Base-by-base conservation (phyloP, 2,888 invertebrate species). In the Rhagonycha lutea region DNA sequence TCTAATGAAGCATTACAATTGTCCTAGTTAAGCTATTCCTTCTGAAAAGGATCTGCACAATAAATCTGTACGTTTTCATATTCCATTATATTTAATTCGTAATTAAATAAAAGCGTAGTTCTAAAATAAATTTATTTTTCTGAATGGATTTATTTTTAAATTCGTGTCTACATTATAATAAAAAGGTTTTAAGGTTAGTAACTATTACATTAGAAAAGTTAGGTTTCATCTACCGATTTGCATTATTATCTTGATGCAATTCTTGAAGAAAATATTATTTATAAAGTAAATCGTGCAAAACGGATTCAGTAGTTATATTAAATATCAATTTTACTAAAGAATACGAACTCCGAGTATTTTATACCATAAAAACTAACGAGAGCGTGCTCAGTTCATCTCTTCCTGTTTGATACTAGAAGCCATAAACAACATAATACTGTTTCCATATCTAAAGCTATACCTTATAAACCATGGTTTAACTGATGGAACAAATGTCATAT, bases 331-430 rank as follows among this genome's bases (percentile, higher is more conserved):
- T 75, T 76, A 75, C 74, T 76, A 63, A 71, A 69, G 23, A 69
- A 69, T 68, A 72, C 76, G 76, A 76, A 78, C 74, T 78, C 78
- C 78, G 68, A 85, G 85, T 86, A 86, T 85, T 82, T 80, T 83
- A 85, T 86, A 86, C 85, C 84, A 86, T 86, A 86, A 86, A 86
- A 86, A 85, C 84, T 86, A 86, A 86, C 86, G 86, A 86, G 86
- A 86, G 84, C 86, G 85, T 80, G 79, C 78, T 78, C 76, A 70
- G 75, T 72, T 75, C 78, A 77, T 80, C 79, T 78, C 79, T 80
- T 80, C 79, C 78, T 80, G 79, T 74, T 77, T 75, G 63, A 78
- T 78, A 78, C 77, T 73, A 73, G 76, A 69, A 72, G 79, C 77
- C 77, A 77, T 80, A 80, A 80, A 78, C 75, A 69, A 74, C 78